Conservation (phyloP, 2,888 invertebrate species). For the Drosophila buzzatii region DNA sequence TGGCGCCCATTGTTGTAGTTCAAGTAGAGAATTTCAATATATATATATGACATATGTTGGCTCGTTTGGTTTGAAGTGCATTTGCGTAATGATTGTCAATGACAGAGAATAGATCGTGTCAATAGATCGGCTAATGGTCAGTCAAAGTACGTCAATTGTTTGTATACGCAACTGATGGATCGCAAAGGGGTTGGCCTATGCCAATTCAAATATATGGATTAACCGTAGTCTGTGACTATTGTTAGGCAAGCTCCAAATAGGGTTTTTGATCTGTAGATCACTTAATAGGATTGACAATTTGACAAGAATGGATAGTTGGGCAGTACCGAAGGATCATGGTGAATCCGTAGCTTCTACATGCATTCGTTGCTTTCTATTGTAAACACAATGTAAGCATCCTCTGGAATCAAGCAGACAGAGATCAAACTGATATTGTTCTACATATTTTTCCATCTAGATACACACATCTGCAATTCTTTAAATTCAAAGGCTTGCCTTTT, state of each 20-base stretch:
- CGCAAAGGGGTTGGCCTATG: constrained; percentile 1
- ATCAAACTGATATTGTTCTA: background rate
- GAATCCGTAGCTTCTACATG: background rate
- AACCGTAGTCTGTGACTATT: background rate
- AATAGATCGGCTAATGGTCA: constrained; percentile 13
- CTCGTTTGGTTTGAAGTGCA: constrained; percentile 34
- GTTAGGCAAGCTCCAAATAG: background rate
- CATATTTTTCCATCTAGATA: background rate
- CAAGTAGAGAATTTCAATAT: background rate
- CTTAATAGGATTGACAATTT: background rate
- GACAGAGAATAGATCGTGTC: constrained; percentile 10
- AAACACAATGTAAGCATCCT: too few species aligned
- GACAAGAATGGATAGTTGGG: background rate
- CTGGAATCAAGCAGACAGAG: background rate
- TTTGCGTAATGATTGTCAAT: constrained; percentile 62
- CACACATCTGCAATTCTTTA: background rate
- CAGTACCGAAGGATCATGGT: background rate
- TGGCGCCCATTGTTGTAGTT: constrained; percentile 39
- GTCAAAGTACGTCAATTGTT: constrained; percentile 5
- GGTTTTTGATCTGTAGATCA: background rate
- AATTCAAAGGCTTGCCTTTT: background rate
- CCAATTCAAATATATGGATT: background rate
- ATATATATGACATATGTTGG: background rate
- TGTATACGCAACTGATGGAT: background rate
- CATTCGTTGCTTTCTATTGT: background rate